Percentiles rank a stretch among this genome's conserved stretches.
Evolutionary conservation across 2,113 vertebrate species (phyloP).

Genomic region (Ceyx margarethae): DNA sequence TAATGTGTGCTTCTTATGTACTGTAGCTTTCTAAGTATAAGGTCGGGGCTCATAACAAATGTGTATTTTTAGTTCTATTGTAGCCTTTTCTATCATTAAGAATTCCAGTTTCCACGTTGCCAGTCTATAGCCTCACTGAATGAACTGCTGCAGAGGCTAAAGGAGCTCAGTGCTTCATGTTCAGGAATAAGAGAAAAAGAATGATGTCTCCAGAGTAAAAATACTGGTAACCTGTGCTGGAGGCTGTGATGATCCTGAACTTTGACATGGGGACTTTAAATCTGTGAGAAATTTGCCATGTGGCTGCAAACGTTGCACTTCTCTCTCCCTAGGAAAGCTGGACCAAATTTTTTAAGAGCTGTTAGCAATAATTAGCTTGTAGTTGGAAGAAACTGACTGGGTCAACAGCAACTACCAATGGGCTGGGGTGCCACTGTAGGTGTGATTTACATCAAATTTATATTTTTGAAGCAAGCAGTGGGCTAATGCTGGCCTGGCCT

Average conservation of each 20-base stretch:
- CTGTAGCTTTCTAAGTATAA: not conserved
- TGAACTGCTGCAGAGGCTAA: not conserved
- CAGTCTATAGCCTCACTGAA: not conserved
- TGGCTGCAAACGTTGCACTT: not conserved
- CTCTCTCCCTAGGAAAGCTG: not conserved
- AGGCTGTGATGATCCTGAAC: not conserved
- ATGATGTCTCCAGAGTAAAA: not conserved
- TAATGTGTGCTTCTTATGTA: not conserved
- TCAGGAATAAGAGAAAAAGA: not conserved
- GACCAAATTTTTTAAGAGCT: not conserved
- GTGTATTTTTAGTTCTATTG: not conserved
- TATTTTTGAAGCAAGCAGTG: not conserved
- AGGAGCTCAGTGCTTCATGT: not conserved
- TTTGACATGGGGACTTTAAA: not conserved
- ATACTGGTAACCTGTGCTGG: not conserved
- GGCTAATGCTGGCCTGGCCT: not conserved
- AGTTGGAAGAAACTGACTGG: not conserved
- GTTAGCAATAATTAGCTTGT: not conserved
- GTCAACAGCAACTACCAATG: not conserved
- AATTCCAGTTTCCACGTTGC: not conserved
- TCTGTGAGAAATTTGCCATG: not conserved
- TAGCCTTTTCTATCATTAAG: not conserved
- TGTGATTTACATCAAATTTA: rapidly evolving
- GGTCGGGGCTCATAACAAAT: not conserved
- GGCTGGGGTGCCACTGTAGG: not conserved